Base-by-base conservation (phyloP, 2,888 invertebrate species). In the Melanchra persicariae region DNA sequence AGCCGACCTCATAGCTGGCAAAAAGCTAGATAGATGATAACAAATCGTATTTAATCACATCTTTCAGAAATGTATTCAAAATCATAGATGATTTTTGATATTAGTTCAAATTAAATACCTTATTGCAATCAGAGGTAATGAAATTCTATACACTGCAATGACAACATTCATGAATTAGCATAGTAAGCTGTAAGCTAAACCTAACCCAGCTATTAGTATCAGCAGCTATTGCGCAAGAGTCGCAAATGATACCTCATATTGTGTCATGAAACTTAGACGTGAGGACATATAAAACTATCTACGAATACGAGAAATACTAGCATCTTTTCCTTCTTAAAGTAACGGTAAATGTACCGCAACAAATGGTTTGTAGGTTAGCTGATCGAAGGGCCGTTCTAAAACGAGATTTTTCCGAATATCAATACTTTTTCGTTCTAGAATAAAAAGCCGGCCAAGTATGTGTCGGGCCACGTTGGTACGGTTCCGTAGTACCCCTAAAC, bases 111-210 rank as follows among this genome's bases (percentile, higher is more conserved):
- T 47, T 47, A 47, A 47, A n/a, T 9, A n/a, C n/a, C 47, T 1
- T n/a, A 22, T 61, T 63, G 40, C 40, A 43, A 69, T n/a, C 0
- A 69, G 37, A 69, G n/a, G 8, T 30, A 22, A 19, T 10, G 9
- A 22, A 45, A 47, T 26, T 37, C 22, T 26, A 26, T 43, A 70
- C 3, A 70, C 1, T 55, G 24, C 30, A 47, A 40, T 34, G 0
- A 2, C 19, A 22, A 7, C 17, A 45, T 37, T 45, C 26, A 2
- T 30, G 5, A 55, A 57, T 55, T 34, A 19, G 40, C 66, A 55
- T 34, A 66, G 10, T 72, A 47, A 66, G 55, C 47, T 47, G 40
- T 75, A 40, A 74, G 8, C 0, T 55, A 76, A 8, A 65, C 40
- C 30, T 17, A 45, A 0, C 0, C 6, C 22, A 22, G 30, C 6